Evolutionary conservation across 2,797 vertebrate species (phyloP).

Genomic region (Pagetopsis macropterus): DNA sequence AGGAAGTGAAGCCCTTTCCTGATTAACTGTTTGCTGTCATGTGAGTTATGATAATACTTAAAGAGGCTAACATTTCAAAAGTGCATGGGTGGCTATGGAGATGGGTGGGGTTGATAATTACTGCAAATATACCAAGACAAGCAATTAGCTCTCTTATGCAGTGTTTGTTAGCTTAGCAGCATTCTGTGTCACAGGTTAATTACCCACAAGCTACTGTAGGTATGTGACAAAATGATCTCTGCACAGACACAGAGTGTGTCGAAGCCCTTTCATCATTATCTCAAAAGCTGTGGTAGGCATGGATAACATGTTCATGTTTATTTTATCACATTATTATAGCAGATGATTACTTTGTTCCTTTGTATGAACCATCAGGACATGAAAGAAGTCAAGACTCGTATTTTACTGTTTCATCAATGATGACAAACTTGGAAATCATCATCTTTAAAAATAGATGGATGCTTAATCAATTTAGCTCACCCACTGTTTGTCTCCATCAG

Average conservation of each 20-base stretch:
- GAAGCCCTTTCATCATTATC: slow-evolving; percentile 56
- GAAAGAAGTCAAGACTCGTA: background rate
- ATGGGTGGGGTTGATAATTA: slow-evolving; percentile 65
- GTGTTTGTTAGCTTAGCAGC: slow-evolving; percentile 69
- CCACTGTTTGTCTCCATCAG: slow-evolving; percentile 74
- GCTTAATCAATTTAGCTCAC: slow-evolving; percentile 81
- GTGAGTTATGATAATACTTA: slow-evolving; percentile 69
- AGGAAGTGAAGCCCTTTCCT: slow-evolving; percentile 68
- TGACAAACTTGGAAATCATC: slow-evolving; percentile 69
- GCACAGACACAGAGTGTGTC: slow-evolving; percentile 28
- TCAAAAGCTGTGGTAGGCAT: slow-evolving; percentile 33
- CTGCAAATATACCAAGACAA: slow-evolving; percentile 65
- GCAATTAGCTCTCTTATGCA: slow-evolving; percentile 63
- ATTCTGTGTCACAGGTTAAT: slow-evolving; percentile 68
- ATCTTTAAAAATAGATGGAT: slow-evolving; percentile 76
- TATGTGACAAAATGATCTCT: slow-evolving; percentile 59
- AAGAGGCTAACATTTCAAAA: slow-evolving; percentile 72
- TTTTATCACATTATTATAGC: slow-evolving; percentile 27
- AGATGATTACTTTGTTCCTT: slow-evolving; percentile 11
- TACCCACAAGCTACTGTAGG: slow-evolving; percentile 58
- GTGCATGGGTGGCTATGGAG: slow-evolving; percentile 51
- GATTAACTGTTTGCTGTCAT: slow-evolving; percentile 75
- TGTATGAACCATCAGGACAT: background rate
- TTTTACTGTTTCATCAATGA: slow-evolving; percentile 51
- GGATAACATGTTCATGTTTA: slow-evolving; percentile 34